These are phyloP conservation scores for Muntiacus reevesi DNA, from an alignment of 2,113 vertebrate genomes.

Conservation along the genomic window DNA sequence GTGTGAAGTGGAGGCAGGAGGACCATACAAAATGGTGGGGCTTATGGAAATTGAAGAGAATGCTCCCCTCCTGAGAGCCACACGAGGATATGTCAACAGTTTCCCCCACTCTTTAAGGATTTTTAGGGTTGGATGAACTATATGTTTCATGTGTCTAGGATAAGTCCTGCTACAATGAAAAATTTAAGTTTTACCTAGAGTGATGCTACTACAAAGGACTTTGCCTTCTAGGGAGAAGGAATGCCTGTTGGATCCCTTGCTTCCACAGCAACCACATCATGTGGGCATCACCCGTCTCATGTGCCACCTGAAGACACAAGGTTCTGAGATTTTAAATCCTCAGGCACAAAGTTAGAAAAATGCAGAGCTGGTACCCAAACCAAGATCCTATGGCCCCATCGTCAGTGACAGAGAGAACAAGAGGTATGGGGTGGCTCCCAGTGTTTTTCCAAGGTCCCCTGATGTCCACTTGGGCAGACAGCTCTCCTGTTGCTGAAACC, in stretches of 20 bases:
- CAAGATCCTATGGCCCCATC: neutral
- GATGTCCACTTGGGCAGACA: neutral
- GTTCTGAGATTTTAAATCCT: neutral
- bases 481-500: neutral
- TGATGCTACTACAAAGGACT: neutral
- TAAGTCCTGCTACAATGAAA: neutral
- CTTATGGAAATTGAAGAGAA: neutral
- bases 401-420: accelerated
- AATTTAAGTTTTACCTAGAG: neutral
- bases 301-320: neutral
- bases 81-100: neutral
- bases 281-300: neutral
- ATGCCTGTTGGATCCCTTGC: neutral
- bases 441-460: neutral
- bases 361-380: neutral
- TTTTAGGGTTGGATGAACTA: neutral
- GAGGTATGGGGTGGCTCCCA: neutral
- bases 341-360: neutral
- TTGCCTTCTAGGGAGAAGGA: neutral
- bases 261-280: neutral
- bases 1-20: neutral
- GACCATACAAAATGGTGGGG: neutral
- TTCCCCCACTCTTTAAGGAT: neutral
- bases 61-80: neutral
- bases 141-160: neutral